These are phyloP conservation scores for Nephila pilipes DNA, from an alignment of 1,140 invertebrate species.

Conservation along the genomic window DNA sequence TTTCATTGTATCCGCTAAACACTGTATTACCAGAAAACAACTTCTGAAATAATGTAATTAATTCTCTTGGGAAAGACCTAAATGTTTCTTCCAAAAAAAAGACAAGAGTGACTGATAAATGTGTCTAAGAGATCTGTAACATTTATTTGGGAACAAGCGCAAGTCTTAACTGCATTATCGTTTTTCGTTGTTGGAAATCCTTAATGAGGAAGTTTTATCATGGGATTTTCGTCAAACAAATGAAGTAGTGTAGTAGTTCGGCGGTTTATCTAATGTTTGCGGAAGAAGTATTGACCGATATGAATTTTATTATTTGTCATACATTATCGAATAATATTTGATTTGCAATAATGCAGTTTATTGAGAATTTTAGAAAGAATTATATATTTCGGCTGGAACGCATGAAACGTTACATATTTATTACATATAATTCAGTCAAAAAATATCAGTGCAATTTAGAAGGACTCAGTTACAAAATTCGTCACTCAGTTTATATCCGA, in stretches of 20 bases:
- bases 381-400: too few species aligned
- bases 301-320: too few species aligned
- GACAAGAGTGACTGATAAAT: neutral
- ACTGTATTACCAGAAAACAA: neutral
- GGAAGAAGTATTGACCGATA: too few species aligned
- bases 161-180: neutral
- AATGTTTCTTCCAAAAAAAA: neutral
- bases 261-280: neutral
- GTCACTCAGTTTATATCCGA: too few species aligned
- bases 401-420: too few species aligned
- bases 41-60: neutral
- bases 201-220: conserved; percentile 1
- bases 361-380: too few species aligned
- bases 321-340: too few species aligned
- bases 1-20: too few species aligned
- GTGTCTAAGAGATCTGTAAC: neutral
- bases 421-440: too few species aligned
- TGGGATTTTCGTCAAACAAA: neutral
- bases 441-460: too few species aligned
- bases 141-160: neutral
- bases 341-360: too few species aligned
- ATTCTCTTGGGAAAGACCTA: neutral
- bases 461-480: too few species aligned
- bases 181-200: neutral
- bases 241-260: neutral